Base-by-base conservation (phyloP, 2,797 vertebrate species). In the Euthynnus affinis region DNA sequence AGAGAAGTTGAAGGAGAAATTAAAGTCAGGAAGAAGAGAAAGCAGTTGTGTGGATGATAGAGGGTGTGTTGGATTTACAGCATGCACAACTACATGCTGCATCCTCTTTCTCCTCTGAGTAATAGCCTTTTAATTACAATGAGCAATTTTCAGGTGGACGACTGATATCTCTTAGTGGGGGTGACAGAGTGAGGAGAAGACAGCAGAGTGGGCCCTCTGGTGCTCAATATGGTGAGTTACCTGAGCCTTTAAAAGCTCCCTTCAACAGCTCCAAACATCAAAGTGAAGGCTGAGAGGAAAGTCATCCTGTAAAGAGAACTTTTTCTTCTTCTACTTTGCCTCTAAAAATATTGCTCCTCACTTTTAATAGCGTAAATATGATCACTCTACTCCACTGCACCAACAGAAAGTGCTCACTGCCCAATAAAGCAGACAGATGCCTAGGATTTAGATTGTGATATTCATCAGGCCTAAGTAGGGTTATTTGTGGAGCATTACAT, bases 51-150 rank as follows among this genome's bases (percentile, higher is more conserved):
- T 14, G 46, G 62, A 63, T 23, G 27, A 65, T 29, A 18, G 48
- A 27, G 58, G 5, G 42, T 4, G 2, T 34, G 42, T 15, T 5
- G 56, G 10, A 37, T 17, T 61, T 40, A 76, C 57, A 68, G 56
- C 55, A 71, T 52, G 7, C 57, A 79, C 66, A 70, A 71, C 86
- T 71, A 82, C 83, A 85, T 73, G 49, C 52, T 22, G 81, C 66
- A 69, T 20, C 58, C 68, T 42, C 68, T 60, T 60, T 68, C 73
- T 70, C 22, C 55, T 68, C 66, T 78, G 82, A 88, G 78, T 85
- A 76, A 90, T 76, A 83, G 76, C 59, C 76, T 75, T 86, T 86
- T 91, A 90, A 89, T 91, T 87, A 85, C 61, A 78, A 77, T 74
- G 64, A 85, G 67, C 71, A 73, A 59, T 82, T 86, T 88, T 85